Evolutionary conservation across 2,888 invertebrate genomes (phyloP).

Genomic region (Cheilosia soror): DNA sequence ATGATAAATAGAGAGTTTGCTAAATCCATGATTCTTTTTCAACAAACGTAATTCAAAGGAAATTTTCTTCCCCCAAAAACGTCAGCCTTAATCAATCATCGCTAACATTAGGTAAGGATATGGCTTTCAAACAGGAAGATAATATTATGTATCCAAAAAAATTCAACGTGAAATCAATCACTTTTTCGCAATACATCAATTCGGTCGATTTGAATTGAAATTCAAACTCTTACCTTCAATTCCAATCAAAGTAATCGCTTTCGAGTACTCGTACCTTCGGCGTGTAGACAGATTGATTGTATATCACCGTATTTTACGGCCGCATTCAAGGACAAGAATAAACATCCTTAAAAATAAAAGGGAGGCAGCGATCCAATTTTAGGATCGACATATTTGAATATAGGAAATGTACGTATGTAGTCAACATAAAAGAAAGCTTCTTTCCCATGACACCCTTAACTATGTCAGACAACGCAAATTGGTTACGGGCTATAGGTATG

Average conservation of each 20-base stretch:
- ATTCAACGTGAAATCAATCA: conserved; percentile 30
- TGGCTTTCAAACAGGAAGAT: conserved; percentile 3
- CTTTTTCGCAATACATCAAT: conserved; percentile 27
- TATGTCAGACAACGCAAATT: conserved; percentile 10
- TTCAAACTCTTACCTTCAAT: conserved; percentile 34
- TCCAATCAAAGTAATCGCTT: conserved; percentile 14
- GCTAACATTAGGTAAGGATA: background rate
- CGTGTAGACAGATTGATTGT: conserved; percentile 33
- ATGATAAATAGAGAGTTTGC: background rate
- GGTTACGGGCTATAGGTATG: too few species aligned
- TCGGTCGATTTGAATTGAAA: conserved; percentile 28
- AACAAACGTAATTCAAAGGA: background rate
- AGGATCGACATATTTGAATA: background rate
- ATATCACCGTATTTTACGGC: conserved; percentile 7
- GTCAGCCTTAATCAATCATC: conserved; percentile 35
- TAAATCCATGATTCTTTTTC: background rate
- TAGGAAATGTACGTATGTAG: background rate
- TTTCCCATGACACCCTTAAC: background rate
- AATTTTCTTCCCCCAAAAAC: background rate
- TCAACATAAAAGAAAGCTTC: background rate
- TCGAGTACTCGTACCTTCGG: background rate
- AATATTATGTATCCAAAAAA: background rate
- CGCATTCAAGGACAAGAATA: conserved; percentile 12
- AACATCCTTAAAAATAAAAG: background rate
- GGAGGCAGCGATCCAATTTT: conserved; percentile 3